A percentile compares a stretch with the other conserved stretches of the same genome.
Evolutionary conservation across 2,888 invertebrate genomes (phyloP).

Genomic region (Pachycephus smyrnensis): DNA sequence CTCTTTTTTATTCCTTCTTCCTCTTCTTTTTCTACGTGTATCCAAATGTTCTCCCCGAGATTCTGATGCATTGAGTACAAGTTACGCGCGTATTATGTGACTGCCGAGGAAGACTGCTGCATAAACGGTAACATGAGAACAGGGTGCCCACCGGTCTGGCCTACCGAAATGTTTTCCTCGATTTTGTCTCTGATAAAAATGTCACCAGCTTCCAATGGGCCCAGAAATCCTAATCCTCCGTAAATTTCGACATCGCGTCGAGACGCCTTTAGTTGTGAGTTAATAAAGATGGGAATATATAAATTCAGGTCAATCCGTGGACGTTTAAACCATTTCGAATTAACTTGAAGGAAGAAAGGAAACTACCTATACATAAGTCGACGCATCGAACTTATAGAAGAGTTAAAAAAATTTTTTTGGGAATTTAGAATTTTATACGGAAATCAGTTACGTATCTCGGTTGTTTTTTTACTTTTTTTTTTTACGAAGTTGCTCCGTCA

Average conservation of each 20-base stretch:
- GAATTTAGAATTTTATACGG: background rate
- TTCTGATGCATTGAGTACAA: constrained; percentile 43
- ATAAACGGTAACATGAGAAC: constrained; percentile 53
- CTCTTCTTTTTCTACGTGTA: constrained; percentile 10
- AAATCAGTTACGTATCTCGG: background rate
- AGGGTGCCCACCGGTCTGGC: background rate
- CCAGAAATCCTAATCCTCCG: constrained; percentile 5
- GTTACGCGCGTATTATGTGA: constrained; percentile 51
- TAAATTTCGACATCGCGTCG: background rate
- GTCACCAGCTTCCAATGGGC: background rate
- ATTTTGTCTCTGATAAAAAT: constrained; percentile 8
- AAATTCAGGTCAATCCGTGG: background rate
- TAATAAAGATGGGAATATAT: background rate
- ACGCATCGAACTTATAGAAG: background rate
- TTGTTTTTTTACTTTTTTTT: background rate
- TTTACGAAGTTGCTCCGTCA: background rate
- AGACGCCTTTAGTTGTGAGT: background rate
- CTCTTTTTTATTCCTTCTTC: background rate
- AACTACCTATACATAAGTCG: background rate
- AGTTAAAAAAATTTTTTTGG: background rate
- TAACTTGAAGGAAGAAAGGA: background rate
- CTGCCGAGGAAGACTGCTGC: constrained; percentile 40
- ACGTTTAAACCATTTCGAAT: background rate
- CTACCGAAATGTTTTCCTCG: constrained; percentile 2
- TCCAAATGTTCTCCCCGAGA: constrained; percentile 21